Evolutionary conservation across 2,797 vertebrate genomes (phyloP), one percentile per base, ranked within the genome.

Genomic region (Eurystomus glaucurus): DNA sequence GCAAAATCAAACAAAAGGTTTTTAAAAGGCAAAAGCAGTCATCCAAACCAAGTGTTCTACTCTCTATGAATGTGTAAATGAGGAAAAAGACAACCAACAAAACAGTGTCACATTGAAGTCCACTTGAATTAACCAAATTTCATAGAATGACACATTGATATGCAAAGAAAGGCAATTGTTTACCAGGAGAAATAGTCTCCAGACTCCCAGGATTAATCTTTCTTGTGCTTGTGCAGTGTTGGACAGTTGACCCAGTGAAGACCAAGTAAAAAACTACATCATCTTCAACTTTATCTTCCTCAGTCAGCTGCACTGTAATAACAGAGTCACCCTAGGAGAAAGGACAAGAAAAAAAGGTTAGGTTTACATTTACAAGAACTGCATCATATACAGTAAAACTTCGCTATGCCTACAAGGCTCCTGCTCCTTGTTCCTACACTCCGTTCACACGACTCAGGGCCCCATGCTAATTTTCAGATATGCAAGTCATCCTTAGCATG

Each of bases 141-240:
- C 57, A 33, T 2, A 68, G 31, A 55, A 20, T 58, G 14, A 64
- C 41, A 84, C 18, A 33, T 5, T 48, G 43, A 81, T 52, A 66
- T 3, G 19, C 52, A 81, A 88, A 94, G 39, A 82, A 80, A 89
- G 11, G 5, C 18, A 74, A 69, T 23, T 55, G 82, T 98, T 98
- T 98, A 99, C 99, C 99, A 46, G 99, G 99, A 97, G 99, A 99
- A 72, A 99, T 96, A 9, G 99, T 99, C 96, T 99, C 99, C 96
- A 99, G 96, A 23, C 98, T 99, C 90, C 98, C 99, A 93, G 99
- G 98, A 86, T 98, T 98, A 95, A 98, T 98, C 95, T 99, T 99
- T 61, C 98, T 97, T 3, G 99, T 99, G 97, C 99, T 99, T 96
- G 99, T 98, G 93, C 99, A 98, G 97, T 99, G 99, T 74, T 98